Conservation (phyloP, 2,113 vertebrate species). For the Oreotrochilus melanogaster region DNA sequence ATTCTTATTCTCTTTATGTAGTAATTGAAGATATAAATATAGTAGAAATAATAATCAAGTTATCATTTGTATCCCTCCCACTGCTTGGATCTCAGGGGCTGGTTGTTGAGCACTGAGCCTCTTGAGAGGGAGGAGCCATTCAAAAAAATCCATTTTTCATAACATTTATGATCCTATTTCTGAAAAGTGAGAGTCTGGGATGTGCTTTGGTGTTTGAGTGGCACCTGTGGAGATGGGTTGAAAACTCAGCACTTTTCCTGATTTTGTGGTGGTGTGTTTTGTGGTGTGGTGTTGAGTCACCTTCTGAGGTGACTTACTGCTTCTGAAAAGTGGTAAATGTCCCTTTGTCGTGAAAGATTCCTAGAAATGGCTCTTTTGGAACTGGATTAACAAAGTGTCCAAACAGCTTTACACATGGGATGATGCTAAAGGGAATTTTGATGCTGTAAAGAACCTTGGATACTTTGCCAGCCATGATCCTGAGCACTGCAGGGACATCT, state of each 20-base stretch:
- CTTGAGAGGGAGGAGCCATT: background rate
- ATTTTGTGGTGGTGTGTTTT: background rate
- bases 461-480: background rate
- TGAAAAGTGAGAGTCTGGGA: background rate
- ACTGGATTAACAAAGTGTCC: background rate
- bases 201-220: background rate
- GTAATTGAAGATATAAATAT: background rate
- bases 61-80: background rate
- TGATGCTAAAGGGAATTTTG: background rate
- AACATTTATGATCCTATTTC: accelerated
- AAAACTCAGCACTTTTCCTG: background rate
- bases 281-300: no score
- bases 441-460: accelerated
- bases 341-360: background rate
- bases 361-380: background rate
- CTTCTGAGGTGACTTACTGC: background rate
- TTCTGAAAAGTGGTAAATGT: background rate
- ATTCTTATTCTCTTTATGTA: background rate
- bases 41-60: background rate
- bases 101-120: background rate
- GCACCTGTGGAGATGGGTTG: accelerated
- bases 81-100: background rate
- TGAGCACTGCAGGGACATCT: background rate
- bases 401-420: background rate
- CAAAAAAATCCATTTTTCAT: background rate